phyloP scores from a whole-genome alignment of 1,140 invertebrate species.

The Stegodyphus mimosarum region DNA sequence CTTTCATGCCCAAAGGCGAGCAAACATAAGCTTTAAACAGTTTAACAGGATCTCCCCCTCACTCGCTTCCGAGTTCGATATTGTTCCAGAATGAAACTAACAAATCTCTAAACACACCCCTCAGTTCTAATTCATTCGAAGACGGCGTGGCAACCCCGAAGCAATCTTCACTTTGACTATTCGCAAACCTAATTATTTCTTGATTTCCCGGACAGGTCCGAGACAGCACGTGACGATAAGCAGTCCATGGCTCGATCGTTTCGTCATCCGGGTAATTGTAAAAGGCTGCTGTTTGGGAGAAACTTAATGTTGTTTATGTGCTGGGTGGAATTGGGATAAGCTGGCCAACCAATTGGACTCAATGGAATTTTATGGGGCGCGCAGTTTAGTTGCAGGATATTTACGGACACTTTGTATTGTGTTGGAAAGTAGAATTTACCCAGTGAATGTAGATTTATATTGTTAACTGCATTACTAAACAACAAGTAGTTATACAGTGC shows the following conservation, averaged over 20 bases:
- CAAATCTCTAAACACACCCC: slow-evolving; percentile 29
- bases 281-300: not conserved
- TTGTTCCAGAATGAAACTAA: slow-evolving; percentile 33
- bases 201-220: slow-evolving; percentile 37
- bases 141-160: not conserved
- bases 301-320: slow-evolving; percentile 41
- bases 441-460: too few species aligned
- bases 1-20: too few species aligned
- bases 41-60: not conserved
- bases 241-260: not conserved
- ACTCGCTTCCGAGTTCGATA: not conserved
- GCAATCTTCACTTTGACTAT: slow-evolving; percentile 1
- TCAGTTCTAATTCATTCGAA: slow-evolving; percentile 29
- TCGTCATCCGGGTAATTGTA: slow-evolving; percentile 18
- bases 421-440: not conserved
- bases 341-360: slow-evolving; percentile 2
- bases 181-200: slow-evolving; percentile 49
- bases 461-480: too few species aligned
- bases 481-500: too few species aligned
- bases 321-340: slow-evolving; percentile 25
- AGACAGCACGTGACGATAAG: slow-evolving; percentile 35
- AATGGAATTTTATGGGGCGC: slow-evolving; percentile 12
- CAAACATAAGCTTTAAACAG: too few species aligned
- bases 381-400: too few species aligned
- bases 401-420: not conserved